Evolutionary conservation across 2,113 vertebrate genomes (phyloP).

Genomic region (Marmota flaviventris): DNA sequence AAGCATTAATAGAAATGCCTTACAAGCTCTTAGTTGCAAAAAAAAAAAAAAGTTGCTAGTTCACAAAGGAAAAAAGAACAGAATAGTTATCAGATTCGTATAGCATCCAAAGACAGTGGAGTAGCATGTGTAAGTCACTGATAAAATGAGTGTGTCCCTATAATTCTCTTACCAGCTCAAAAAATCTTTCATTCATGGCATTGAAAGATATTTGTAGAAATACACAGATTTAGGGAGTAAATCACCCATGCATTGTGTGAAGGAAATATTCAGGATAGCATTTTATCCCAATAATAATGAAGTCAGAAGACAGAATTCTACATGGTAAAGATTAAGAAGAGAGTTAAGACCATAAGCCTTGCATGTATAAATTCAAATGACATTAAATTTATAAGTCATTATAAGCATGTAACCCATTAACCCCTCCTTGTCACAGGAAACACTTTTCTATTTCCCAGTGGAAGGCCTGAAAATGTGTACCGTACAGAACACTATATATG

Average conservation of each 20-base stretch:
- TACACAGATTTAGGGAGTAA: not conserved
- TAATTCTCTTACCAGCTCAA: not conserved
- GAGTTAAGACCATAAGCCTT: not conserved
- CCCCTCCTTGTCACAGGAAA: not conserved
- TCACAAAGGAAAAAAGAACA: constrained; percentile 1
- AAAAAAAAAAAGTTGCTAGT: not conserved
- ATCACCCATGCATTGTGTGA: not conserved
- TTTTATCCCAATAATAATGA: constrained; percentile 11
- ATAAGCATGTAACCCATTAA: not conserved
- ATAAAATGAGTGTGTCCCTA: not conserved
- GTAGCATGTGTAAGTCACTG: not conserved
- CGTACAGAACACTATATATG: not conserved
- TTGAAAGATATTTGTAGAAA: not conserved
- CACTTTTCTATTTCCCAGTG: not conserved
- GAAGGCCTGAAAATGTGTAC: not conserved
- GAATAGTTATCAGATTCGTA: not conserved
- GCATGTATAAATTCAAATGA: not conserved
- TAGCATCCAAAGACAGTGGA: not conserved
- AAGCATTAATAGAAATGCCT: not conserved
- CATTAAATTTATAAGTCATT: not conserved
- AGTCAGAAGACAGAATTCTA: constrained; percentile 13
- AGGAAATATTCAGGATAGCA: not conserved
- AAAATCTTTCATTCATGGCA: not conserved
- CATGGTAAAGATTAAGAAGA: not conserved
- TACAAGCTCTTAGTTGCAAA: constrained; percentile 10